These are phyloP conservation scores for Ethmia dodecea DNA, from an alignment of 2,888 invertebrate genomes.

Conservation along the genomic window DNA sequence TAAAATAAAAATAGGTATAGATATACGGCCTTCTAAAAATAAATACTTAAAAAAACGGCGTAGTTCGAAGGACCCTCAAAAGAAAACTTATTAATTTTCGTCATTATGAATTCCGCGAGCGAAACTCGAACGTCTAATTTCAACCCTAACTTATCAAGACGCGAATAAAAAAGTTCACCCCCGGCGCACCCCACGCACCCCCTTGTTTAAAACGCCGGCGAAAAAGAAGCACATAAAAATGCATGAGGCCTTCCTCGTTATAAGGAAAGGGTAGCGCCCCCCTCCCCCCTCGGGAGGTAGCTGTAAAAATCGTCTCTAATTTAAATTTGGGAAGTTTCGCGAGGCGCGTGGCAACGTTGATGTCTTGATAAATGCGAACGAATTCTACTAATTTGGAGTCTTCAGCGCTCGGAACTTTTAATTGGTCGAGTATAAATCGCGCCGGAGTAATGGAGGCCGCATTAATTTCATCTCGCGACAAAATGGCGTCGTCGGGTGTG, in stretches of 20 bases:
- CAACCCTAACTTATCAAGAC: slow-evolving; percentile 79
- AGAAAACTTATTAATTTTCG: slow-evolving; percentile 78
- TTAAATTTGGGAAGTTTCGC: slow-evolving; percentile 78
- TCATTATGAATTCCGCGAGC: slow-evolving; percentile 78
- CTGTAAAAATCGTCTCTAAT: slow-evolving; percentile 79
- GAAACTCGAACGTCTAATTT: slow-evolving; percentile 79
- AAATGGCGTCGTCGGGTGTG: slow-evolving; percentile 52
- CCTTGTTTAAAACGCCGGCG: slow-evolving; percentile 78
- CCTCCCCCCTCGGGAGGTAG: slow-evolving; percentile 63
- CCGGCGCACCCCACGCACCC: slow-evolving; percentile 68
- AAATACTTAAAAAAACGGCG: too few relatives aligned
- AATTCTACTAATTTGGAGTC: slow-evolving; percentile 74
- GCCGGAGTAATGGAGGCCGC: slow-evolving; percentile 56
- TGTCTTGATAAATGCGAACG: slow-evolving; percentile 75
- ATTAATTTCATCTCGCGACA: slow-evolving; percentile 68
- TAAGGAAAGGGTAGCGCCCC: slow-evolving; percentile 77
- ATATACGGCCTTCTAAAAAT: too few relatives aligned
- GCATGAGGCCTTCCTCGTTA: slow-evolving; percentile 80
- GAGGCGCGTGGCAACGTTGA: slow-evolving; percentile 70
- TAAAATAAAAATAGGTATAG: too few relatives aligned
- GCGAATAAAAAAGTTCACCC: slow-evolving; percentile 78
- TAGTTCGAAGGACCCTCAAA: slow-evolving; percentile 63
- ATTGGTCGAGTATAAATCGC: slow-evolving; percentile 72
- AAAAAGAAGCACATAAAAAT: slow-evolving; percentile 80
- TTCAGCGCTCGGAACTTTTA: slow-evolving; percentile 71